Conservation (phyloP, 2,113 vertebrate species). For the Haemorhous mexicanus region DNA sequence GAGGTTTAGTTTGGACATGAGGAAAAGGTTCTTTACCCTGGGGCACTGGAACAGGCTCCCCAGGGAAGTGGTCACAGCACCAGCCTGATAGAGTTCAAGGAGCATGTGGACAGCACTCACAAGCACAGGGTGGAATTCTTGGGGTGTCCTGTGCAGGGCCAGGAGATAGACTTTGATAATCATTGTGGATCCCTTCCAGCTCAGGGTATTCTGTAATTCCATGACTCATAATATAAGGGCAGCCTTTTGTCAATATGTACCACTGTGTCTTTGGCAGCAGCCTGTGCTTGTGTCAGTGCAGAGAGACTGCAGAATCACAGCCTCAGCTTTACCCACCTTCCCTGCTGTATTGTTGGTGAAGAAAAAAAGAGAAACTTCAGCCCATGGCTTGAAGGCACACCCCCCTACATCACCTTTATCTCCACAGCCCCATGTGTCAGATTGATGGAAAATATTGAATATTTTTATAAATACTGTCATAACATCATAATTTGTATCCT, state of each 20-base stretch:
- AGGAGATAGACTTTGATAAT: neutral
- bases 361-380: neutral
- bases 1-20: neutral
- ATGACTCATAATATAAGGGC: neutral
- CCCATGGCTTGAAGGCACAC: neutral
- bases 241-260: neutral
- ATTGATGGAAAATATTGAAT: neutral
- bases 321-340: neutral
- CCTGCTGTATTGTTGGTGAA: neutral
- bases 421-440: neutral
- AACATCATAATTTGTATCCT: neutral
- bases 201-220: neutral
- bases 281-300: neutral
- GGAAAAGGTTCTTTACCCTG: neutral
- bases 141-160: neutral
- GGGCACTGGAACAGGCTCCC: neutral
- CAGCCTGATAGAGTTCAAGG: neutral
- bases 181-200: too few relatives aligned
- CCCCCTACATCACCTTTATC: neutral
- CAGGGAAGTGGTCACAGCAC: neutral
- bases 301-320: neutral
- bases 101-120: neutral
- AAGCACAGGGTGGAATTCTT: neutral
- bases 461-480: neutral
- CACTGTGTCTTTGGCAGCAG: neutral